Percentiles rank a stretch among this genome's conserved stretches.
Evolutionary conservation across 2,888 invertebrate genomes (phyloP).

Genomic region (Galeruca laticollis): DNA sequence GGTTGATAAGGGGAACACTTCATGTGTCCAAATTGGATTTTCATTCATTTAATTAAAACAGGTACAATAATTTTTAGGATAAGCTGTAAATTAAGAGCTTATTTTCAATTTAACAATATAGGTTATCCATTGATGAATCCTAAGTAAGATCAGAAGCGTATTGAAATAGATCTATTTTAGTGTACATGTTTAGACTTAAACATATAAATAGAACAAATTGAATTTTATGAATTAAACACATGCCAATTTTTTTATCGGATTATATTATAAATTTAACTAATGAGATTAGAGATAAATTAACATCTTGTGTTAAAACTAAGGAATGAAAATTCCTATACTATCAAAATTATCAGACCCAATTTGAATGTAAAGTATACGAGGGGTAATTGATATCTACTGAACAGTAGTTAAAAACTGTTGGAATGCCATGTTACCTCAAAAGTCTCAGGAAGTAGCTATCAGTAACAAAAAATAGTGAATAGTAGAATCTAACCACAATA

Average conservation of each 20-base stretch:
- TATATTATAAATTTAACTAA: constrained; percentile 19
- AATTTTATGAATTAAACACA: constrained; percentile 36
- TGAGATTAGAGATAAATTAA: not conserved
- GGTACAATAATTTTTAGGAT: not conserved
- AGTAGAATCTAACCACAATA: no score
- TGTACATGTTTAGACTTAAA: constrained; percentile 42
- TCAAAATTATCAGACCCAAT: no score
- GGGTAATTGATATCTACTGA: no score
- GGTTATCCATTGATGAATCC: constrained; percentile 28
- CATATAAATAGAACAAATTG: constrained; percentile 44
- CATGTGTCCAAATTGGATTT: not conserved
- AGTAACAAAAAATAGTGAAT: no score
- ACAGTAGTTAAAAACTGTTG: no score
- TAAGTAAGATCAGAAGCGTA: constrained; percentile 34
- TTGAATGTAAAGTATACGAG: no score
- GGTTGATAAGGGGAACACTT: not conserved
- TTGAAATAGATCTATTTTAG: constrained; percentile 41
- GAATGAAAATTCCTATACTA: no score
- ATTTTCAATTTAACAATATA: constrained; percentile 31
- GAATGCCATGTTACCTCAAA: no score
- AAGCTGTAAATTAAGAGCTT: constrained; percentile 1
- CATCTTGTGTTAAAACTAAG: not conserved
- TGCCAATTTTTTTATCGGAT: constrained; percentile 18
- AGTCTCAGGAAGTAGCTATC: no score
- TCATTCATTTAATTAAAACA: not conserved